Base-by-base conservation (phyloP, 2,888 invertebrate species). In the Villa cingulata region DNA sequence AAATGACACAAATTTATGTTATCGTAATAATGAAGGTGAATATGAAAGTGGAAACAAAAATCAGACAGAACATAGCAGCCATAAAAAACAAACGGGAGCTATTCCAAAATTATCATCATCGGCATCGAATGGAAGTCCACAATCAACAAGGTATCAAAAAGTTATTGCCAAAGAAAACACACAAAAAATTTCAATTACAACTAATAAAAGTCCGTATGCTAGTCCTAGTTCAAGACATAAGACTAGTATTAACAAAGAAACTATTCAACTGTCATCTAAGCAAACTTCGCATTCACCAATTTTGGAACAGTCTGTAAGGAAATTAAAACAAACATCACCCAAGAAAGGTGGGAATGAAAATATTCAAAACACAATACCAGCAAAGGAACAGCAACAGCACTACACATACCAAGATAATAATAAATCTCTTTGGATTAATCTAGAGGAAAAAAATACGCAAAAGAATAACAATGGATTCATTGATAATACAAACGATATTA, bases 41-140 rank as follows among this genome's bases (percentile, higher is more conserved):
- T 6, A 23, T 23, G 7, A 23, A 23, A 23, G 4, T 4, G 46
- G 42, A 23, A 49, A 43, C 23, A 49, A 49, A 42, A 41, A 48
- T 43, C 23, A 23, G 7, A 23, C 7, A 23, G 23, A 23, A 23
- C 23, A 7, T 23, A 23, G 7, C 7, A 23, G 7, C 23, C 23
- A 23, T 4, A 23, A 23, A 23, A 23, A 7, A 23, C 23, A 23
- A 23, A 23, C 23, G 1, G 66, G 66, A 3, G 65, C 68, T 17
- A 63, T 66, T 55, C 65, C 67, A 4, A 68, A 67, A 46, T 55
- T 55, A 5, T 51, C 53, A 20, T 51, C 53, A 20, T 46, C 49
- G 10, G 32, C 45, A 40, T 27, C 54, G 48, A 20, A 46, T 15
- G 18, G 48, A 47, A 15, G 43, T 37, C 23, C 51, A 49, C 45